Base-by-base conservation (phyloP, 2,888 invertebrate species). In the Timema podura region DNA sequence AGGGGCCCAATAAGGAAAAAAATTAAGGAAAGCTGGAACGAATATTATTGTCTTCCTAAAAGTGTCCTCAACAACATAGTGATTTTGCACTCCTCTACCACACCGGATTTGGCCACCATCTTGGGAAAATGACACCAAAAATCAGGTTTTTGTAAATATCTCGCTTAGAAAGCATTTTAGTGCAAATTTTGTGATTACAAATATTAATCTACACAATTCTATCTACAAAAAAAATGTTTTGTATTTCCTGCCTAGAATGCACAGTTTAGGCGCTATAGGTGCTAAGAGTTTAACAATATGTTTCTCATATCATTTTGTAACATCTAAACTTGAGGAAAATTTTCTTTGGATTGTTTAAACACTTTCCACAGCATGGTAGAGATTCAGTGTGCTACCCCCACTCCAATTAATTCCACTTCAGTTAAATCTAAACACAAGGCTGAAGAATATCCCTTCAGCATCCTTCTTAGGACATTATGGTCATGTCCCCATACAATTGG, bases 81-180 rank as follows among this genome's bases (percentile, higher is more conserved):
- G 49, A 54, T 54, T 54, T 54, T 54, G 54, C n/a, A 54, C 54
- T 16, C n/a, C 16, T 54, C 13, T 54, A 13, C 7, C 13, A 6
- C 11, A n/a, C 11, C 49, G 54, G 7, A 54, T 13, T 9, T 54
- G 7, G 54, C 54, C 54, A 13, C 54, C 11, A 54, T 54, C 8
- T 54, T 54, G 54, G n/a, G 16, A 5, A 54, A 54, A 54, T 5
- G 13, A n/a, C n/a, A 13, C n/a, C 6, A n/a, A 54, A 13, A 54
- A 54, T 2, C 54, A 54, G 46, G 13, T 45, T 64, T 64, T 64
- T 64, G n/a, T n/a, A n/a, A n/a, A n/a, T n/a, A n/a, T n/a, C n/a
- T n/a, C n/a, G n/a, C n/a, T n/a, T 61, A 11, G 15, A 47, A 65
- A 47, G 44, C 15, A 46, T 5, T 45, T 10, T 30, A 5, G 10